These are phyloP conservation scores for Biston stratarius DNA, from an alignment of 2,888 invertebrate species.

Conservation along the genomic window DNA sequence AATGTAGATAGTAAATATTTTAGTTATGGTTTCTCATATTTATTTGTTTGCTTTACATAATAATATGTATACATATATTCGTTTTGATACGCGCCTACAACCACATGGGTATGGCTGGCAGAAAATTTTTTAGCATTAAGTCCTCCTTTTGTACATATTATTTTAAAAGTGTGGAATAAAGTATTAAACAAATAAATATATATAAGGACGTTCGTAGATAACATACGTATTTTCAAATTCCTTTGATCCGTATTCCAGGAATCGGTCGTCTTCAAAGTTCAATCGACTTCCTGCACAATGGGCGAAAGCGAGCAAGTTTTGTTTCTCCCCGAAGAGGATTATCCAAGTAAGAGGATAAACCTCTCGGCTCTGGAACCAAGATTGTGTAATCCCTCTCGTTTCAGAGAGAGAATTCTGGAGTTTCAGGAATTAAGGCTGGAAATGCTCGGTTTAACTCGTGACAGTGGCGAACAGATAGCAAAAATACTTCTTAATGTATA, in stretches of 20 bases:
- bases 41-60: too few relatives aligned
- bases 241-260: not conserved
- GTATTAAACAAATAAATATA: too few relatives aligned
- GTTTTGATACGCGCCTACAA: too few relatives aligned
- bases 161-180: too few relatives aligned
- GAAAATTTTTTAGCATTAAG: too few relatives aligned
- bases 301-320: constrained; percentile 17
- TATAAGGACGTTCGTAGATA: too few relatives aligned
- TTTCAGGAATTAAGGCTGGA: constrained; percentile 18
- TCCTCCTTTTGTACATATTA: too few relatives aligned
- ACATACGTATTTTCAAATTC: too few relatives aligned
- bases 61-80: too few relatives aligned
- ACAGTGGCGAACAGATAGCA: not conserved
- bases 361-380: constrained; percentile 19
- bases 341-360: constrained; percentile 23
- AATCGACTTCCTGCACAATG: constrained; percentile 13
- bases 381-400: constrained; percentile 23
- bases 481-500: not conserved
- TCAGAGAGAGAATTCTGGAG: constrained; percentile 17
- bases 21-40: too few relatives aligned
- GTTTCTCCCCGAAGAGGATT: constrained; percentile 22
- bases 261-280: not conserved
- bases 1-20: too few relatives aligned
- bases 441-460: constrained; percentile 7
- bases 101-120: too few relatives aligned